These are phyloP conservation scores for Samia ricini DNA, from an alignment of 1,140 invertebrate genomes.

Conservation along the genomic window DNA sequence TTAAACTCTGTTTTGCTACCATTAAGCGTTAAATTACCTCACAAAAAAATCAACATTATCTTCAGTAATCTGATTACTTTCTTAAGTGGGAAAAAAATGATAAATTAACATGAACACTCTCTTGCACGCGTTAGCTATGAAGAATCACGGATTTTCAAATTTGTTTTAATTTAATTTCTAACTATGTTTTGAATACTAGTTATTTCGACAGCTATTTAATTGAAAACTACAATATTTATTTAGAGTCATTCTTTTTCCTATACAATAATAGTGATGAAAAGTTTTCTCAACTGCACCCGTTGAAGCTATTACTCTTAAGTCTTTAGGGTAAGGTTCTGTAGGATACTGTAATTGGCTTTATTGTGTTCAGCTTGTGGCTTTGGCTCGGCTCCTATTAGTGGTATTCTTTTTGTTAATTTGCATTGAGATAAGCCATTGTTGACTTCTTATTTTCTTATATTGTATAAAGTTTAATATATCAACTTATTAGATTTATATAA, in stretches of 20 bases:
- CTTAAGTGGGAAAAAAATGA: not conserved
- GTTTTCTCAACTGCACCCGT: not conserved
- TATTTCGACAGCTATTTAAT: no score
- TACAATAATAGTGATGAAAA: not conserved
- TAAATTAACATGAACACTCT: not conserved
- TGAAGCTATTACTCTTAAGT: conserved; percentile 13
- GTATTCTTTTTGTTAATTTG: not conserved
- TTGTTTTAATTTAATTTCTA: not conserved
- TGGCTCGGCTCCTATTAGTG: not conserved
- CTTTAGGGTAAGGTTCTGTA: not conserved
- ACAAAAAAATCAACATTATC: not conserved
- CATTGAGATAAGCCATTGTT: not conserved
- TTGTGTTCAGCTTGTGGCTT: not conserved
- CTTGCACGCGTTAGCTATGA: not conserved
- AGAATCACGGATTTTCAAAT: not conserved
- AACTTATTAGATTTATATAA: no score
- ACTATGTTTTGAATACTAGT: no score
- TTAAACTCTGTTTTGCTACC: conserved; percentile 9
- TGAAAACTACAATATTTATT: not conserved
- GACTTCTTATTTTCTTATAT: not conserved
- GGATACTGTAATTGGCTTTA: not conserved
- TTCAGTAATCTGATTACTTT: not conserved
- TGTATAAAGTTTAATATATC: no score
- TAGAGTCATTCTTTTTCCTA: not conserved
- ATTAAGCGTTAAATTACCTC: not conserved